These are phyloP conservation scores for Timema podura DNA, from an alignment of 2,888 invertebrate genomes.

Conservation along the genomic window DNA sequence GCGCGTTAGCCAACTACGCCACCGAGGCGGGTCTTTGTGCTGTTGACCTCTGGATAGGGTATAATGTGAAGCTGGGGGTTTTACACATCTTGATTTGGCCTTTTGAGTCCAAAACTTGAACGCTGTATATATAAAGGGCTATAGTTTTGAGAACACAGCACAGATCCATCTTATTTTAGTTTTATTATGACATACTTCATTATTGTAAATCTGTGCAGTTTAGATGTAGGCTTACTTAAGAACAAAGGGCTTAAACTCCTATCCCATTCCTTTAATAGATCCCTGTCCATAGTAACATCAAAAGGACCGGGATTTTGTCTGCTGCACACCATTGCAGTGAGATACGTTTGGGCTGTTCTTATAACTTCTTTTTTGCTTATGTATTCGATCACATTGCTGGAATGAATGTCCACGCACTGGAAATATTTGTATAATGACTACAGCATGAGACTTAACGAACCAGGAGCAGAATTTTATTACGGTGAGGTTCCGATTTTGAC, in stretches of 20 bases:
- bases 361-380: too few species aligned
- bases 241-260: background rate
- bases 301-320: background rate
- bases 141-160: conserved; percentile 9
- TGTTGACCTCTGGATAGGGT: conserved; percentile 1
- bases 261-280: conserved; percentile 1
- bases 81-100: background rate
- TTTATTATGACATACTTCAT: conserved; percentile 12
- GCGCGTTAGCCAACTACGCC: too few species aligned
- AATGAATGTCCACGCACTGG: background rate
- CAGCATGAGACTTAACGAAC: conserved; percentile 2
- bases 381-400: background rate
- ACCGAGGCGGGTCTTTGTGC: too few species aligned
- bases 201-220: background rate
- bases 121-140: background rate
- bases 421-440: background rate
- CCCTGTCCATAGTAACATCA: background rate
- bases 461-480: conserved; percentile 6
- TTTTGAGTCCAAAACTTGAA: background rate
- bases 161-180: background rate
- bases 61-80: background rate
- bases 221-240: conserved; percentile 9
- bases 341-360: too few species aligned
- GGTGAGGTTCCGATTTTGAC: conserved; percentile 2
- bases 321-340: background rate